Evolutionary conservation across 1,140 invertebrate genomes (phyloP).

Genomic region (Drosophila arizonae): DNA sequence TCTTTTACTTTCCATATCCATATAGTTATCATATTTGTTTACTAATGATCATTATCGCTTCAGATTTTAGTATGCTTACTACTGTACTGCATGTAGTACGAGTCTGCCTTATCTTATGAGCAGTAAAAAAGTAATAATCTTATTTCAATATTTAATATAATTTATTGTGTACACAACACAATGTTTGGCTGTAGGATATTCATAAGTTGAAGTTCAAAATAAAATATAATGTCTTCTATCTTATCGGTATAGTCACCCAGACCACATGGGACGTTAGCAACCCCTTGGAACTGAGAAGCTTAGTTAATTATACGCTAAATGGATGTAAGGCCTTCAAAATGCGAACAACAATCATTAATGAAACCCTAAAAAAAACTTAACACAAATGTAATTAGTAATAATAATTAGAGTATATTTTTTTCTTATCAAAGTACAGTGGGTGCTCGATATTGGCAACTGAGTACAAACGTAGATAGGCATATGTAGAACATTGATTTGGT

Average conservation of each 20-base stretch:
- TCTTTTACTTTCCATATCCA: too few species aligned
- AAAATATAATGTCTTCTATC: too few species aligned
- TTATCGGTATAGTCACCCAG: too few species aligned
- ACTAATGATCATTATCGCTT: too few species aligned
- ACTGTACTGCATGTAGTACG: too few species aligned
- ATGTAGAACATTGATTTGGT: neutral
- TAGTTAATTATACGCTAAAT: neutral
- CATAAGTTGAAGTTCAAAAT: too few species aligned
- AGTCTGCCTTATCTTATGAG: too few species aligned
- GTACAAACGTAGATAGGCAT: neutral
- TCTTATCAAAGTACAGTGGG: constrained; percentile 11
- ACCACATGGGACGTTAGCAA: too few species aligned
- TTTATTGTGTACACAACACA: neutral
- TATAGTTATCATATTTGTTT: too few species aligned
- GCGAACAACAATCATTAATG: neutral
- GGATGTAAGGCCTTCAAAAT: constrained; percentile 8
- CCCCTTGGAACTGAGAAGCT: neutral
- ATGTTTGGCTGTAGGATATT: too few species aligned
- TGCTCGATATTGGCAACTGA: neutral
- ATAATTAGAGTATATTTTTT: neutral
- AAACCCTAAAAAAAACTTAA: neutral
- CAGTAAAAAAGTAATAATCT: too few species aligned
- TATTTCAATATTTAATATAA: neutral
- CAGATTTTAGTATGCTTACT: too few species aligned
- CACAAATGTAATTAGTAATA: constrained; percentile 1